Base-by-base conservation (phyloP, 2,888 invertebrate species). In the Scaptomyza flava region DNA sequence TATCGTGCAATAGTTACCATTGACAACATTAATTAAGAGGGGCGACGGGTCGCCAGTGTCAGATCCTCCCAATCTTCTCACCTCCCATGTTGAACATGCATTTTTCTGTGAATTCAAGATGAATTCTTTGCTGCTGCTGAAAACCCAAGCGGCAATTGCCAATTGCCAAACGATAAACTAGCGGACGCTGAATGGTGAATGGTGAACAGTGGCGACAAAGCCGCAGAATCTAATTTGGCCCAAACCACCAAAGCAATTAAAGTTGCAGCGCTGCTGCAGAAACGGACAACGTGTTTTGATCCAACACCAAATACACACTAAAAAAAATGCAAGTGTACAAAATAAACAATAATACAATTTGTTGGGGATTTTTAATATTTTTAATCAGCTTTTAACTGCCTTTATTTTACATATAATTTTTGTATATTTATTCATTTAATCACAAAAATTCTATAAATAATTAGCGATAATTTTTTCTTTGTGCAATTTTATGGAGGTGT, bases 211-310 rank as follows among this genome's bases (percentile, higher is more conserved):
- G 74, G 85, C 75, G 87, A 84, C 72, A 78, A 79, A 87, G 74
- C 84, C 84, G 67, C 84, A 78, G 76, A 88, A 86, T 84, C 84
- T 84, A 84, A 84, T 84, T 84, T 84, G 80, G 75, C 72, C 69
- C 89, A 89, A 85, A 89, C 88, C 87, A 70, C 89, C 77, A 81
- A 87, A 88, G 87, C 88, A 87, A 87, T 87, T 87, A 89, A 87
- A 87, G 83, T 89, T 87, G 86, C 88, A 85, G 75, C 76, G 63
- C 69, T 64, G 70, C 64, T 50, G 9, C 3, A n/a, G 68, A 62
- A 68, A 59, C 70, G 72, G 67, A 50, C 64, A 43, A 64, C 70
- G 68, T 8, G 27, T 62, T 75, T 66, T 58, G 66, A 78, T 57
- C 50, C 48, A 60, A 54, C 46, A 53, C 66, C 51, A 72, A 38